phyloP scores from a whole-genome alignment of 2,797 vertebrate genomes.

The Protonibea diacanthus region DNA sequence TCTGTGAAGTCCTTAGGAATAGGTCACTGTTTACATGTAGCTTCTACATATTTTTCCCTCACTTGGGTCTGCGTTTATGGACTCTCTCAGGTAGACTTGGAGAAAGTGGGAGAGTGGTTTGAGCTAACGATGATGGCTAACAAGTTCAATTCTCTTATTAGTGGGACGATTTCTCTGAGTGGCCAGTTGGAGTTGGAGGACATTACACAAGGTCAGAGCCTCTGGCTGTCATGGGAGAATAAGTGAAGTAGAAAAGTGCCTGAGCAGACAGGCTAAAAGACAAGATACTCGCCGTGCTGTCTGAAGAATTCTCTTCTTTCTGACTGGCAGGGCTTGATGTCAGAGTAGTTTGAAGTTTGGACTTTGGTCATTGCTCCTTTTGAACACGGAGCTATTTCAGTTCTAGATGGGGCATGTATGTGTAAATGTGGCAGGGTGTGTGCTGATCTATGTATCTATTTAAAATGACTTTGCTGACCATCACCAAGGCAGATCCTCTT shows the following conservation, averaged over 20 bases:
- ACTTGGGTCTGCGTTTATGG: constrained; percentile 13
- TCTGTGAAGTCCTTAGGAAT: background rate
- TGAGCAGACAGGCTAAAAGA: constrained; percentile 49
- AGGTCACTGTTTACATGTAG: background rate
- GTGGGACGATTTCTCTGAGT: constrained; percentile 63
- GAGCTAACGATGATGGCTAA: constrained; percentile 62
- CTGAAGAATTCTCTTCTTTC: constrained; percentile 44
- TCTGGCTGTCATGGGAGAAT: constrained; percentile 48
- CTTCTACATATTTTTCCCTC: background rate
- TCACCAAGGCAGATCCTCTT: constrained; percentile 41
- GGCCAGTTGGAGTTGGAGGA: constrained; percentile 66
- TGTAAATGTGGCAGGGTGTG: background rate
- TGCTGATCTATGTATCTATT: constrained; percentile 50
- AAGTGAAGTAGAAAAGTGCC: constrained; percentile 61
- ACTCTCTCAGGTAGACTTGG: constrained; percentile 44
- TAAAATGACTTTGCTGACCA: constrained; percentile 68
- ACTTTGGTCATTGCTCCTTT: constrained; percentile 58
- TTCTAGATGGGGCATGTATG: background rate
- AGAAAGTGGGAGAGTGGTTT: constrained; percentile 14
- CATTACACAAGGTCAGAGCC: constrained; percentile 72
- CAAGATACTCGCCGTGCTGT: constrained; percentile 48
- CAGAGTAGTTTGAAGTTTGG: constrained; percentile 61
- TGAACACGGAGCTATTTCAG: constrained; percentile 49
- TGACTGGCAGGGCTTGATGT: constrained; percentile 61
- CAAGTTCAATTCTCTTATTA: constrained; percentile 70